Conservation (phyloP, 2,113 vertebrate genomes). For the Pantherophis guttatus region DNA sequence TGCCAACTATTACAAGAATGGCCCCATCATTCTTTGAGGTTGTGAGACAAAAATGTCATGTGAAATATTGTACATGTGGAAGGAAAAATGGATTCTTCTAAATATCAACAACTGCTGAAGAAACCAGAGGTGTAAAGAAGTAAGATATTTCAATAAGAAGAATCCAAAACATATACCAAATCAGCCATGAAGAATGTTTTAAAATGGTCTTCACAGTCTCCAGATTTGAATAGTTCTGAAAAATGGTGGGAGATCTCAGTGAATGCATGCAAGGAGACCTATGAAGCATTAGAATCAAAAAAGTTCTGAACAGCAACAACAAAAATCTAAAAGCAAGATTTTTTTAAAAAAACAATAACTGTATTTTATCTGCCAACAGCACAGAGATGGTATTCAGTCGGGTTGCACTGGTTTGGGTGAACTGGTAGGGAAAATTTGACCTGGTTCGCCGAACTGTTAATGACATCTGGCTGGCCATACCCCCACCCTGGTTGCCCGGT, state of each 20-base stretch:
- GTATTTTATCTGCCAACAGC: not conserved
- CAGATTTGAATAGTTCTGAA: not conserved
- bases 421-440: no score
- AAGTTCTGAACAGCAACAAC: not conserved
- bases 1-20: not conserved
- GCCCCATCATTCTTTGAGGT: not conserved
- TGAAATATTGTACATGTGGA: not conserved
- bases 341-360: not conserved
- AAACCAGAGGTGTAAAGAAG: not conserved
- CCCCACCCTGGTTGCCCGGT: no score
- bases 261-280: not conserved
- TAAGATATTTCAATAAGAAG: not conserved
- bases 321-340: not conserved
- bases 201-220: not conserved
- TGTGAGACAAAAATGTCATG: not conserved
- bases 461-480: no score
- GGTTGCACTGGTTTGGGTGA: no score
- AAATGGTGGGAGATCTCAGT: not conserved
- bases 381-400: no score
- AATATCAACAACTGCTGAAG: not conserved
- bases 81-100: not conserved
- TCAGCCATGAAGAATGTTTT: not conserved
- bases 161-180: not conserved
- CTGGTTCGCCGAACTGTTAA: no score
- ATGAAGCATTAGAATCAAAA: not conserved